Base-by-base conservation (phyloP, 2,888 invertebrate genomes). In the Iselma pallidipennis region DNA sequence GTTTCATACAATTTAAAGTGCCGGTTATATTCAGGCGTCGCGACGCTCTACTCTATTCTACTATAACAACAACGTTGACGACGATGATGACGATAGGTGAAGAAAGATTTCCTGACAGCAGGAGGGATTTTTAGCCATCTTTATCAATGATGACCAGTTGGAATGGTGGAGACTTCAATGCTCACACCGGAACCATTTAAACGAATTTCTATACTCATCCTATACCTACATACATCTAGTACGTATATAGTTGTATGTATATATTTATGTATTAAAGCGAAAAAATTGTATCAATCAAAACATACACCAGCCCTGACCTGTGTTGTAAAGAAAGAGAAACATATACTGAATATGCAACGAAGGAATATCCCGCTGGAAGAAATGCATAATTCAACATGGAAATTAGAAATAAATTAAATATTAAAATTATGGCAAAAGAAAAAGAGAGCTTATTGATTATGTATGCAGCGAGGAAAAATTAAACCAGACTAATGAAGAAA, bases 1-100 rank as follows among this genome's bases (percentile, higher is more conserved):
- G 83, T 84, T 84, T 84, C 84, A 84, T 84, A 84, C 83, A 84
- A 83, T 84, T 84, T 84, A 84, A 84, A 84, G 82, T 82, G 80
- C 79, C 73, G 73, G 80, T 78, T 77, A 78, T 81, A 81, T 81
- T 81, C 79, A 77, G 76, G 71, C 76, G 76, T 71, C 75, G 74
- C 74, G 75, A 70, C 73, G 72, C 71, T 37, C 37, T 37, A 16
- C 37, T 16, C 19, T 37, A 37, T 37, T 37, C 37, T 29, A 29
- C 37, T 37, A 37, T 37, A 37, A 37, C 37, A 37, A 37, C 37
- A 37, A 37, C 19, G n/a, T 7, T 16, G 16, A 9, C 37, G 9
- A 1, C 16, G n/a, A 14, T 33, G 33, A 33, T 33, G 4, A 14
- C 14, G 37, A 7, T 7, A 37, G 37, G 37, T 37, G 68, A 73